Base-by-base conservation (phyloP, 2,888 invertebrate species). In the Eupithecia abbreviata region DNA sequence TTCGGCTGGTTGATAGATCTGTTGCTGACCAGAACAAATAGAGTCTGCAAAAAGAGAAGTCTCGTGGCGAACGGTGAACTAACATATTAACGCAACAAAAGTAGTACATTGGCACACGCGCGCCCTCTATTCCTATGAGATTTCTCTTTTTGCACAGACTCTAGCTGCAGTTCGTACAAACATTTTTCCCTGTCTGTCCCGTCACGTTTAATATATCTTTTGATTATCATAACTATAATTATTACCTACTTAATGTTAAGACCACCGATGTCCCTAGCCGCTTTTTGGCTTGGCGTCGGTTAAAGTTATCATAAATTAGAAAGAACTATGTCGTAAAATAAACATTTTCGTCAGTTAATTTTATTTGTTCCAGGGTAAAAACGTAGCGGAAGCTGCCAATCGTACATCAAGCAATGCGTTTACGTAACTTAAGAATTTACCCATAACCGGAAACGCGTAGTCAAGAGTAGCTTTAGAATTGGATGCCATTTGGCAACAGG, bases 391-490 rank as follows among this genome's bases (percentile, higher is more conserved):
- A 86, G 84, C 85, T 82, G 84, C 85, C 84, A 77, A 82, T 80
- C 80, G 83, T 87, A 86, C 85, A 84, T 73, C 12, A 62, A 62
- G 18, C 62, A 30, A 62, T 62, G 10, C 62, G 62, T 30, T 62
- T 62, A 80, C 84, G 82, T 88, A 88, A 88, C 84, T 12, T 62
- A 18, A 62, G 84, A 71, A 74, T 68, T 71, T 85, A 84, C 81
- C 83, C 81, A 85, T 86, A 88, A 87, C 89, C 86, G 88, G 88
- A 91, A 85, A 85, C 83, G 86, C 84, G 86, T 93, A 93, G 93
- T 93, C 92, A 92, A 90, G 90, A 82, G 88, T 92, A 93, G 91
- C 88, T 90, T 91, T 92, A 93, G 90, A 85, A 77, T 80, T 82
- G 85, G 83, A 82, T 85, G 87, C 66, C 10, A 62, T 30, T 62